A percentile compares a stretch with the other conserved stretches of the same genome.
These are phyloP conservation scores for Aurelia sp. DNA, from an alignment of 30 jellyfish, hydroid and myxozoan species.

Conservation along the genomic window DNA sequence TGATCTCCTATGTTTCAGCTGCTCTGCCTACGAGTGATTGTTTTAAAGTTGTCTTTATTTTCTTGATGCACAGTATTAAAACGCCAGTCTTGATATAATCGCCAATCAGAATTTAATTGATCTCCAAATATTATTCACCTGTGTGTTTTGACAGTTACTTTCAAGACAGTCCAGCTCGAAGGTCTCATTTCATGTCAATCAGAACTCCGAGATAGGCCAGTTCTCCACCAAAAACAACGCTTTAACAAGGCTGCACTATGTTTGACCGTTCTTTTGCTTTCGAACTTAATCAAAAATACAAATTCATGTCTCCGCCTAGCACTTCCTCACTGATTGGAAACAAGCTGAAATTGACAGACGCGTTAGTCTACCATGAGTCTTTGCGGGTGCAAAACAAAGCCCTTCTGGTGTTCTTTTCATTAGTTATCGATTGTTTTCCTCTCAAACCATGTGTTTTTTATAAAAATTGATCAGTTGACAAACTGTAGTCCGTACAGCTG, in stretches of 20 bases:
- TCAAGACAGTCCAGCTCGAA: no score
- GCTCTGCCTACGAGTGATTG: no score
- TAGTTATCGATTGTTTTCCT: slow-evolving; percentile 19
- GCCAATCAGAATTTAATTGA: not conserved
- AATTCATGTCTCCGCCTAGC: not conserved
- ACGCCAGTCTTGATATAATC: not conserved
- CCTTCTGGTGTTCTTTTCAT: slow-evolving; percentile 67
- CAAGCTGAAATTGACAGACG: slow-evolving; percentile 3
- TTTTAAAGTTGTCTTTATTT: no score
- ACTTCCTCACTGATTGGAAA: not conserved
- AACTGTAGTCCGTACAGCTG: slow-evolving; percentile 65
- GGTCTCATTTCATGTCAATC: no score
- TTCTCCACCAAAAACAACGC: no score
- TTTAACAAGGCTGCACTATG: not conserved
- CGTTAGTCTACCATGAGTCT: slow-evolving; percentile 25
- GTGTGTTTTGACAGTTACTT: not conserved
- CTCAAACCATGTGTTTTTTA: slow-evolving; percentile 59
- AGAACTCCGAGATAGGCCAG: no score
- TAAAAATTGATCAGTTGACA: slow-evolving; percentile 65
- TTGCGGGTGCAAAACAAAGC: slow-evolving; percentile 57
- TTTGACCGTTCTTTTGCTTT: not conserved
- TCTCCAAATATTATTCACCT: not conserved
- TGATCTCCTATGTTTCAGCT: no score
- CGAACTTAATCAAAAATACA: not conserved
- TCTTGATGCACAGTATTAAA: no score